Evolutionary conservation across 2,113 vertebrate species (phyloP).

Genomic region (Spea multiplicata): DNA sequence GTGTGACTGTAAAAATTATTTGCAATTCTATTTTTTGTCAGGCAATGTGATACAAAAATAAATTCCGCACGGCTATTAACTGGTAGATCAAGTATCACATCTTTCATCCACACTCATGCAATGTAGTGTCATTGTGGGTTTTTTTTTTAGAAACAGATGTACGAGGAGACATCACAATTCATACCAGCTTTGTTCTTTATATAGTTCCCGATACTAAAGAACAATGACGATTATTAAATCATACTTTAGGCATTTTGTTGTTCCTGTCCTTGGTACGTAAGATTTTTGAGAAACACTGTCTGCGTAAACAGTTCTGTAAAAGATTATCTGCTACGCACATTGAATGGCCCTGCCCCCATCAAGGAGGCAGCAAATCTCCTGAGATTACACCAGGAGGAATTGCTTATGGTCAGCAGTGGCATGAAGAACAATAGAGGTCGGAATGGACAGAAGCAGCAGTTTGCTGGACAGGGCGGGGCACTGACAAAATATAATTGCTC

Average conservation of each 20-base stretch:
- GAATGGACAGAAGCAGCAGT: slow-evolving; percentile 64
- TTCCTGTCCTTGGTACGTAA: slow-evolving; percentile 29
- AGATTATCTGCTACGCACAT: slow-evolving; percentile 69
- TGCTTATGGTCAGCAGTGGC: slow-evolving; percentile 72
- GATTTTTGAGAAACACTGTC: slow-evolving; percentile 51
- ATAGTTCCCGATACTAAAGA: not conserved
- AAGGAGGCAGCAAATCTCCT: slow-evolving; percentile 64
- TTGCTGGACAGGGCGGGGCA: slow-evolving; percentile 58
- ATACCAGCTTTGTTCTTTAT: not conserved
- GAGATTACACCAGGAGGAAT: slow-evolving; percentile 68
- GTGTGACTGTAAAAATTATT: no score
- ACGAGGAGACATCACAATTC: not conserved
- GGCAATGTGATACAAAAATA: no score
- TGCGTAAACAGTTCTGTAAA: slow-evolving; percentile 62
- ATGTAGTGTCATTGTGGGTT: no score
- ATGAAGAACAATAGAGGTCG: slow-evolving; percentile 71
- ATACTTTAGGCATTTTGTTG: slow-evolving; percentile 45
- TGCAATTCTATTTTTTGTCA: no score
- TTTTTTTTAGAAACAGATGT: not conserved
- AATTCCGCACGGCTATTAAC: no score
- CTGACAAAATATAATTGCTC: slow-evolving; percentile 55
- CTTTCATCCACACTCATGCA: no score
- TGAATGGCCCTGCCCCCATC: slow-evolving; percentile 64
- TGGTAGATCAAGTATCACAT: not conserved
- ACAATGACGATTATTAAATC: slow-evolving; percentile 31